Evolutionary conservation across 2,797 vertebrate genomes (phyloP).

Genomic region (Neosilurus hyrtlii): DNA sequence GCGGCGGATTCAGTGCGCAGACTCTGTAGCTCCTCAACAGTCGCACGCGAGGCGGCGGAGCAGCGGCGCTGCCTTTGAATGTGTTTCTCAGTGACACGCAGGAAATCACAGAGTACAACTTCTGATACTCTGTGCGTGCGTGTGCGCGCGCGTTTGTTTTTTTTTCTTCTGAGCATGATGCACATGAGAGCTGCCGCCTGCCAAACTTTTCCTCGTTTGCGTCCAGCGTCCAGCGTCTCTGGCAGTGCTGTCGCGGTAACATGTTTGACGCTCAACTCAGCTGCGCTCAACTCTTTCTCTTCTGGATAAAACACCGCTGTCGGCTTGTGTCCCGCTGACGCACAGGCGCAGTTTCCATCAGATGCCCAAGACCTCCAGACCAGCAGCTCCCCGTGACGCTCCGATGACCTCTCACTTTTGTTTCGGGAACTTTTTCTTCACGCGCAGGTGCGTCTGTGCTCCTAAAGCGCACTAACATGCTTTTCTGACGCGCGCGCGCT

Average conservation of each 20-base stretch:
- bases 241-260: conserved; percentile 31
- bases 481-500: neutral
- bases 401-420: conserved; percentile 25
- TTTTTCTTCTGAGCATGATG: neutral
- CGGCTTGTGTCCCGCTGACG: neutral
- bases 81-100: conserved; percentile 29
- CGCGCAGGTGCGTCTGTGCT: conserved; percentile 18
- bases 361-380: neutral
- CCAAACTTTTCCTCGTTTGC: conserved; percentile 35
- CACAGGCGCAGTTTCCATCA: conserved; percentile 1
- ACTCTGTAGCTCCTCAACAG: neutral
- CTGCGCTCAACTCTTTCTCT: neutral
- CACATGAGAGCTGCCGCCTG: conserved; percentile 2
- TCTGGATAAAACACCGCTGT: neutral
- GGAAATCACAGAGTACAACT: neutral
- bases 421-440: conserved; percentile 18
- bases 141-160: neutral
- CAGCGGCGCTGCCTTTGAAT: conserved; percentile 38
- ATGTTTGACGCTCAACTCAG: conserved; percentile 9
- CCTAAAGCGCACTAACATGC: conserved; percentile 6
- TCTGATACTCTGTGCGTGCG: neutral
- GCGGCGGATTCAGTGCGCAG: conserved; percentile 23
- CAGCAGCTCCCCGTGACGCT: conserved; percentile 8
- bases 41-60: conserved; percentile 21
- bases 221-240: conserved; percentile 23